Evolutionary conservation across 1,140 invertebrate genomes (phyloP), one percentile per base, ranked within the genome.

Genomic region (Eupristina koningsbergeri): DNA sequence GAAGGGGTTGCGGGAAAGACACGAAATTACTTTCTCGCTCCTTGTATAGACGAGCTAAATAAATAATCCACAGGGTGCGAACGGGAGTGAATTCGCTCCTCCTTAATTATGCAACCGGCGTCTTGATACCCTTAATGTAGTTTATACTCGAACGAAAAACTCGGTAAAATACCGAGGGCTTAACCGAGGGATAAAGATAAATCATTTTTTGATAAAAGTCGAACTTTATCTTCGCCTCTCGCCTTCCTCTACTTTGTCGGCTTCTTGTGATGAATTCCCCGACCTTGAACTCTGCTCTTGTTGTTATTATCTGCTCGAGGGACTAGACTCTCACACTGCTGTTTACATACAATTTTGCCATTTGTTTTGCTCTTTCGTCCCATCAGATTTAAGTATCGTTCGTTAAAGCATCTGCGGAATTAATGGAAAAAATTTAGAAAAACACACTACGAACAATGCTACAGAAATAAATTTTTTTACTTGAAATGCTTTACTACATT

Each of bases 1-100:
- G 15, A 41, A 29, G 34, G 15, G 41, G 45, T n/a, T 19, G n/a
- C 3, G 41, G 39, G 53, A 76, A 53, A n/a, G 58, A 71, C 80
- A 86, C 85, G 84, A 88, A 87, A 88, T 88, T 88, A 86, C 88
- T 88, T 75, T 31, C 64, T n/a, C 53, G 58, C 22, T 75, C 29
- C 31, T 34, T 63, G 76, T n/a, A n/a, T n/a, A 74, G 80, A 85
- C 61, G 81, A 81, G 73, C 80, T 29, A 78, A 64, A 81, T 29
- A 78, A 64, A 81, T 80, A 73, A 85, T 47, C 80, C 78, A 41
- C n/a, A 41, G 64, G 15, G 83, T 81, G 79, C 47, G 58, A 80
- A 73, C 39, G 61, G 63, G 71, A 81, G 69, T 63, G 64, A 74
- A 81, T 74, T 81, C 69, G 69, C n/a, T 53, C 53, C 47, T 69